Conservation (phyloP, 2,888 invertebrate species). For the Monochamus alternatus region DNA sequence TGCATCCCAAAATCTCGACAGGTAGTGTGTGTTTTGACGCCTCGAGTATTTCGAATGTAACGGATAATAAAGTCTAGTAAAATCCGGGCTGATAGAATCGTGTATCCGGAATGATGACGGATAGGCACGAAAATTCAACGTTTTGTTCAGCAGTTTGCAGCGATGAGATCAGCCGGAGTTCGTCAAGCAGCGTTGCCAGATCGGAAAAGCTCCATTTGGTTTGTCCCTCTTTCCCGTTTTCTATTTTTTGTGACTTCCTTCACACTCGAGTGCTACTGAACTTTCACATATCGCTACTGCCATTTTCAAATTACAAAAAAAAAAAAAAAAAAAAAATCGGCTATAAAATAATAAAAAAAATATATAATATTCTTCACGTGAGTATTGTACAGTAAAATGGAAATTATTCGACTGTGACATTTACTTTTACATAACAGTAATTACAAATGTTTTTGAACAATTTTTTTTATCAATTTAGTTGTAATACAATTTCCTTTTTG, state of each 20-base stretch:
- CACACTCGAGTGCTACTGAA: background rate
- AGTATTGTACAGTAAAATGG: background rate
- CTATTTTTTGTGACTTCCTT: slow-evolving; percentile 16
- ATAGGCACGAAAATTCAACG: slow-evolving; percentile 44
- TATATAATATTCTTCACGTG: slow-evolving; percentile 1
- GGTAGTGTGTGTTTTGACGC: slow-evolving; percentile 39
- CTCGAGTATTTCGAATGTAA: slow-evolving; percentile 44
- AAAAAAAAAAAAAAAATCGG: too few relatives aligned
- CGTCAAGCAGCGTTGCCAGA: slow-evolving; percentile 61
- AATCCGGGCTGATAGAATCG: slow-evolving; percentile 13
- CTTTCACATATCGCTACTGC: too few relatives aligned
- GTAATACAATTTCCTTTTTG: background rate
- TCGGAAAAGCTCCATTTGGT: slow-evolving; percentile 33
- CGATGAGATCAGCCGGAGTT: slow-evolving; percentile 66
- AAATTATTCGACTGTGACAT: too few relatives aligned
- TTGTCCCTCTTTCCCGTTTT: slow-evolving; percentile 38
- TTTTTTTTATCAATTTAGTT: background rate
- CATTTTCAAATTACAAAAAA: too few relatives aligned
- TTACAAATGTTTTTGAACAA: background rate
- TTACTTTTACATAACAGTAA: too few relatives aligned
- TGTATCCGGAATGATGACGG: slow-evolving; percentile 15
- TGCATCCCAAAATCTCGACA: slow-evolving; percentile 48
- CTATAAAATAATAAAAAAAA: too few relatives aligned
- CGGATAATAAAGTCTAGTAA: slow-evolving; percentile 47
- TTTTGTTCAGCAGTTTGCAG: slow-evolving; percentile 63